Evolutionary conservation across 2,888 invertebrate species (phyloP), one percentile per base, ranked within the genome.

Genomic region (Syrphus vitripennis): DNA sequence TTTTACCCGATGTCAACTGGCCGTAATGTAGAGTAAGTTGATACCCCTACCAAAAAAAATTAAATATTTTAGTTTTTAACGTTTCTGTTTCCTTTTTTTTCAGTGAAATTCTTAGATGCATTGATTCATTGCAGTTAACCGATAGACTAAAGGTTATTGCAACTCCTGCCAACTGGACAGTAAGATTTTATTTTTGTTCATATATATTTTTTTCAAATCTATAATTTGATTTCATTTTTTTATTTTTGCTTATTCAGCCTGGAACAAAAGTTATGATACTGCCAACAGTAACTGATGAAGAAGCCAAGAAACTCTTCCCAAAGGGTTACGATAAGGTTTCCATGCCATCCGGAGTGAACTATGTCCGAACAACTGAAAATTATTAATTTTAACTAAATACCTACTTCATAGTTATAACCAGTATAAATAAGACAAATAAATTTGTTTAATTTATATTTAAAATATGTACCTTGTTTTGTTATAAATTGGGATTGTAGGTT

Each of bases 131-230:
- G 53, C 97, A 97, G 92, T 93, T 98, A 87, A 96, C 95, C 1
- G 95, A 95, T 88, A 93, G 93, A 77, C 92, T 94, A 74, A 95
- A 95, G 88, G 93, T 96, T 81, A 94, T 97, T 77, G 97, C 97
- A 9, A 98, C 97, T 4, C 97, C 97, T 21, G 97, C 95, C 26
- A 96, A 97, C 91, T 98, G 98, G 97, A 94, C 94, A 92, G 96
- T 96, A 93, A 93, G 93, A 92, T 34, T 63, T 48, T 7, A 1
- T 0, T n/a, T 14, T 50, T 26, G 2, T 12, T 50, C 4, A 0
- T 4, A 9, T 7, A 16, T 21, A 1, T 1, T 19, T 61, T 24
- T n/a, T 1, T n/a, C n/a, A n/a, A n/a, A n/a, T n/a, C n/a, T n/a
- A n/a, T n/a, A n/a, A 42, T 19, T 14, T 12, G 1, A 21, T 19